Evolutionary conservation across 2,888 invertebrate genomes (phyloP), one percentile per base, ranked within the genome.

Genomic region (Catocala nupta): DNA sequence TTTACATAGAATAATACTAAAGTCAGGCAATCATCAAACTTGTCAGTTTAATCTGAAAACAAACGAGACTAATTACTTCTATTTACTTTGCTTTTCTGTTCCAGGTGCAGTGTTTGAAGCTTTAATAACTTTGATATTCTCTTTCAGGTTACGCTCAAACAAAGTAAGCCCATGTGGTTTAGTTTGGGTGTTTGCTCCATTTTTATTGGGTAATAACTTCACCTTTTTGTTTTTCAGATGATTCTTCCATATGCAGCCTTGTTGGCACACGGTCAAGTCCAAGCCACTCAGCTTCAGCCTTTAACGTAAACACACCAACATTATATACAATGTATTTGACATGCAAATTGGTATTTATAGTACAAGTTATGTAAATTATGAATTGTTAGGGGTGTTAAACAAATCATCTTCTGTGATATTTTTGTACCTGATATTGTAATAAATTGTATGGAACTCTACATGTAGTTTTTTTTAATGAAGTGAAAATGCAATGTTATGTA

Each of bases 191-290:
- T 93, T 90, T 93, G 85, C 59, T 78, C 74, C 78, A 71, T 75
- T 77, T 81, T 78, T 81, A 82, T 75, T 68, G 71, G 77, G 81
- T 87, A 85, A 81, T 91, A 84, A 92, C 77, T 80, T 92, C 85
- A 94, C 94, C 94, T 92, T 93, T 94, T 88, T 94, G 92, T 87
- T 93, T 94, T 94, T 91, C 94, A 93, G 94, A 90, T 91, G 92
- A 84, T 83, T 94, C 93, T 84, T 90, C 94, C 90, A 92, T 91
- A 82, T 94, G 94, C 88, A 96, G 93, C 87, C 95, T 93, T 84
- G 95, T 95, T 83, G 96, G 95, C 85, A 96, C 95, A 88, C 95
- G 95, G 90, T 96, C 96, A 87, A 96, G 94, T 81, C 96, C 95
- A 82, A 94, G 92, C 95, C 95, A 95, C 86, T 95, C 95, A 78